Evolutionary conservation across 1,140 invertebrate genomes (phyloP), one percentile per base, ranked within the genome.

Genomic region (Zaprionus inermis): DNA sequence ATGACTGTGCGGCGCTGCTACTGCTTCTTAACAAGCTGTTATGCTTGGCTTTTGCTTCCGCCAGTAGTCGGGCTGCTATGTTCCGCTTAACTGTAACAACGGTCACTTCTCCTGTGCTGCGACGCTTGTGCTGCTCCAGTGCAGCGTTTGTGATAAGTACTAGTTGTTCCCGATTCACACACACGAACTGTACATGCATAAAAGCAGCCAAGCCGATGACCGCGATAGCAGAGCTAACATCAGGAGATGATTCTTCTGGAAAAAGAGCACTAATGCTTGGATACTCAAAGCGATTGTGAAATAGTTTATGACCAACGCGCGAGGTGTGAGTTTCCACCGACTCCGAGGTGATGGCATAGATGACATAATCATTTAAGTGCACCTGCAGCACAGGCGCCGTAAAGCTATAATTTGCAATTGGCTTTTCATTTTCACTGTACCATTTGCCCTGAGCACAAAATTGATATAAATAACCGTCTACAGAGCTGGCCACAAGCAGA

Each of bases 321-420:
- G 96, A 92, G 0, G 96, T 97, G 76, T 97, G 97, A 0, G 96
- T 95, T 89, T 97, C 96, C 6, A 97, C 93, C 1, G 96, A 96
- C 67, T 95, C 95, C 44, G 95, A 94, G 1, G 96, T 97, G 0
- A 97, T 90, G 0, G 96, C 96, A 89, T 97, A 96, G 1, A 97
- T 88, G 56, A 96, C 93, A 59, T 94, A 95, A 65, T 95, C 93
- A 78, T 96, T 95, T 12, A 97, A 92, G 7, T 94, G 93, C 32
- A 96, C 94, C 54, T 94, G 93, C 68, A 94, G 93, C 12, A 96
- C 94, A 1, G 95, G 94, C 1, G 96, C 95, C 0, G 96, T 97
- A 68, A 96, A 96, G 5, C 94, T 94, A 85, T 96, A 96, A 10
- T 89, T 81, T 36, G 91, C 89, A 34, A 92, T 81, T 1, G 88